Conservation (phyloP, 2,888 invertebrate genomes). For the Phyto melanocephala region DNA sequence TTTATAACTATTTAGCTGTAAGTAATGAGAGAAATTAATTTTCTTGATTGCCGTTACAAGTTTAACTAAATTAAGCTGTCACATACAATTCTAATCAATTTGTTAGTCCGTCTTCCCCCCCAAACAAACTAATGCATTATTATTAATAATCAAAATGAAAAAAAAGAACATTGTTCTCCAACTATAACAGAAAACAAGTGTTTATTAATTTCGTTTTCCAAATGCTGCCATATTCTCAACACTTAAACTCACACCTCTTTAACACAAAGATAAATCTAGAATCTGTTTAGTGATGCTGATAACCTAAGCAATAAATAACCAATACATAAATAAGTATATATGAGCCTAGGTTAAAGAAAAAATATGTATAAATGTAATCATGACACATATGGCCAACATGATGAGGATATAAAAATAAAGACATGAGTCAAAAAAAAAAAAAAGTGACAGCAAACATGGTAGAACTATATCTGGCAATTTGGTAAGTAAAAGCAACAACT, state of each 20-base stretch:
- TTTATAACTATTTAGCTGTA: too few relatives aligned
- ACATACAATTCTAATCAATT: neutral
- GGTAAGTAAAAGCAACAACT: slow-evolving; percentile 15
- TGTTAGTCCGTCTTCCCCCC: neutral
- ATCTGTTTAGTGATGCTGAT: slow-evolving; percentile 24
- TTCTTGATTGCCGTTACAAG: too few relatives aligned
- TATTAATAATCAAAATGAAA: neutral
- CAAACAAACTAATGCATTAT: neutral
- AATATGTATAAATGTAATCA: neutral
- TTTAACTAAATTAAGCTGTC: neutral
- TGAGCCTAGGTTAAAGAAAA: neutral
- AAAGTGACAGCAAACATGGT: neutral
- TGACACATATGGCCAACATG: slow-evolving; percentile 51
- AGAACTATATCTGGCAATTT: neutral
- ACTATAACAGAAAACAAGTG: neutral
- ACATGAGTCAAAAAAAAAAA: neutral
- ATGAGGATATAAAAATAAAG: slow-evolving; percentile 1
- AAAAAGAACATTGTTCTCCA: neutral
- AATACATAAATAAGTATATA: neutral
- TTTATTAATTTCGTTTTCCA: neutral
- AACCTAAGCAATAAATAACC: slow-evolving; percentile 16
- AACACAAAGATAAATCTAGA: neutral
- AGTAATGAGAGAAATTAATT: too few relatives aligned
- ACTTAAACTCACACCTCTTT: neutral
- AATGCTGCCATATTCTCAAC: neutral